phyloP scores from a whole-genome alignment of 2,888 invertebrate genomes.

The Melanostoma scalare region DNA sequence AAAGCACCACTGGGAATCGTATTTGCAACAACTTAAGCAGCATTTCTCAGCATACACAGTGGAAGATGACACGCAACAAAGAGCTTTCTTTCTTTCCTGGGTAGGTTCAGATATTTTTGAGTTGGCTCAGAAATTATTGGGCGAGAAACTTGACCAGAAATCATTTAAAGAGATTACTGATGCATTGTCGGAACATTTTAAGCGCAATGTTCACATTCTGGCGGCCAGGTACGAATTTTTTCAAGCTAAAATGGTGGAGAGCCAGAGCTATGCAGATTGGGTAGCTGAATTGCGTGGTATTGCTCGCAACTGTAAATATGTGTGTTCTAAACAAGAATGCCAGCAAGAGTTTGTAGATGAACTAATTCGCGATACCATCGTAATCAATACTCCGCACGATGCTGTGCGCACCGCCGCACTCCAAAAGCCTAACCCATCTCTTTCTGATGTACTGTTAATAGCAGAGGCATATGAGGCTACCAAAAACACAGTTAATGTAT shows the following conservation, averaged over 20 bases:
- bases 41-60: conserved; percentile 1
- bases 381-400: conserved; percentile 21
- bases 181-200: conserved; percentile 6
- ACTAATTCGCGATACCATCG: neutral
- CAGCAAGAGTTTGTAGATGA: conserved; percentile 2
- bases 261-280: conserved; percentile 23
- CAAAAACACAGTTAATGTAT: neutral
- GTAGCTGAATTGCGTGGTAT: conserved; percentile 6
- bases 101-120: conserved; percentile 17
- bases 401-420: conserved; percentile 8
- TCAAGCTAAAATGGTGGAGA: conserved; percentile 8
- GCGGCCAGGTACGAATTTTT: conserved; percentile 30
- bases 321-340: conserved; percentile 1
- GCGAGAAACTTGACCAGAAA: neutral
- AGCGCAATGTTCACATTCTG: conserved; percentile 21
- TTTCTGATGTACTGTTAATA: conserved; percentile 2
- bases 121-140: conserved; percentile 11
- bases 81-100: conserved; percentile 16
- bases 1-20: conserved; percentile 8
- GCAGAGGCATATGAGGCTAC: conserved; percentile 6
- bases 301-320: conserved; percentile 13
- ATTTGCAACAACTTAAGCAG: neutral
- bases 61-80: neutral
- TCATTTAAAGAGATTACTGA: neutral
- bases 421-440: conserved; percentile 7